These are phyloP conservation scores for Belonocnema kinseyi DNA, from an alignment of 1,140 invertebrate genomes.

Conservation along the genomic window DNA sequence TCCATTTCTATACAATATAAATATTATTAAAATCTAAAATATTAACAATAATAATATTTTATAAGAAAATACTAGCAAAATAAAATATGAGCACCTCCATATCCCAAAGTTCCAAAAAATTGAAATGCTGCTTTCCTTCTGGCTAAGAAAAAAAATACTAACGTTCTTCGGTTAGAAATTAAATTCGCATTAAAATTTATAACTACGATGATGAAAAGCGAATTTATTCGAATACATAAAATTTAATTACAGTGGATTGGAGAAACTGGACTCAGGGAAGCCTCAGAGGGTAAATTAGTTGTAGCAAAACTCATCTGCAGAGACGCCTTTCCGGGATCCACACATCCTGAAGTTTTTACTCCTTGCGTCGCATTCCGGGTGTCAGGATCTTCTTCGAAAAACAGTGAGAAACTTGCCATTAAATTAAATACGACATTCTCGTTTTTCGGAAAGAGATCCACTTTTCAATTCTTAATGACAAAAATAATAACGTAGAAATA, in stretches of 20 bases:
- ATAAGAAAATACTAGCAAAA: not conserved
- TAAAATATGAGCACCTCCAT: too few relatives aligned
- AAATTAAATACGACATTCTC: slow-evolving; percentile 34
- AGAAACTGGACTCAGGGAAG: slow-evolving; percentile 81
- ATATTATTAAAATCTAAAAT: slow-evolving; percentile 30
- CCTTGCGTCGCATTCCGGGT: slow-evolving; percentile 90
- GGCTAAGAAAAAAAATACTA: too few relatives aligned
- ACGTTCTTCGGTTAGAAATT: not conserved
- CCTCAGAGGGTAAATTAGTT: slow-evolving; percentile 87
- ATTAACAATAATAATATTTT: slow-evolving; percentile 15
- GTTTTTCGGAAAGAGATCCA: slow-evolving; percentile 9
- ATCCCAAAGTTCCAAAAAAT: too few relatives aligned
- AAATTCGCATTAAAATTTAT: slow-evolving; percentile 1
- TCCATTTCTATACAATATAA: slow-evolving; percentile 19
- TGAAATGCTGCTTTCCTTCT: too few relatives aligned
- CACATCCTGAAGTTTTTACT: slow-evolving; percentile 81
- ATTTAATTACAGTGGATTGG: slow-evolving; percentile 84
- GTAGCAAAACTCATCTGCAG: slow-evolving; percentile 87
- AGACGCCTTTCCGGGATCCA: slow-evolving; percentile 79
- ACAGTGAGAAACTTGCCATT: slow-evolving; percentile 77
- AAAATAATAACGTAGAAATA: slow-evolving; percentile 8
- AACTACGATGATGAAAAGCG: not conserved
- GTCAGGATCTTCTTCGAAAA: slow-evolving; percentile 84
- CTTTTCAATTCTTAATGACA: not conserved
- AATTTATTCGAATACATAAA: slow-evolving; percentile 11